A percentile compares a stretch with the other conserved stretches of the same genome.
These are phyloP conservation scores for Sinopyrophorus schimmeli DNA, from an alignment of 2,888 invertebrate species.

Conservation along the genomic window DNA sequence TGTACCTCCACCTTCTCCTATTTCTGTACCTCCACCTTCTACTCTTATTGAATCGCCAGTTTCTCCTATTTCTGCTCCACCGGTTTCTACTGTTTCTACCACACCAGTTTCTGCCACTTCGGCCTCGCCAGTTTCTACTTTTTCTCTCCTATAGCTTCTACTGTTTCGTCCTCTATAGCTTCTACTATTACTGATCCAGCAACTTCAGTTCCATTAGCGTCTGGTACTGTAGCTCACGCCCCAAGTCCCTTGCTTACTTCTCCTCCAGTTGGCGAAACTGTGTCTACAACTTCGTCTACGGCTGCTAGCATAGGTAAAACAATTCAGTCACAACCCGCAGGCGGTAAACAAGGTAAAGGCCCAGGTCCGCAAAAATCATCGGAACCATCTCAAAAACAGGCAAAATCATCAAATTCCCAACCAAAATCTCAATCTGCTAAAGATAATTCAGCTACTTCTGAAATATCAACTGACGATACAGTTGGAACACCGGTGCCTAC, in stretches of 20 bases:
- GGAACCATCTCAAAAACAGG: conserved; percentile 11
- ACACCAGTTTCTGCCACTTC: neutral
- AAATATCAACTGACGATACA: conserved; percentile 16
- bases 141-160: neutral
- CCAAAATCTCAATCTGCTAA: conserved; percentile 5
- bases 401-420: conserved; percentile 20
- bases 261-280: too few species aligned
- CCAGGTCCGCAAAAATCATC: conserved; percentile 17
- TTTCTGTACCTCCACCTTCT: neutral
- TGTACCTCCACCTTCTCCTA: neutral
- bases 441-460: conserved; percentile 26
- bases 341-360: neutral
- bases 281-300: too few species aligned
- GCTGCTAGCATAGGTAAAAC: too few species aligned
- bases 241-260: too few species aligned
- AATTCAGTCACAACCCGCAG: too few species aligned
- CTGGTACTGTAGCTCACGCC: too few species aligned
- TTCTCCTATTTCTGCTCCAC: neutral
- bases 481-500: conserved; percentile 54
- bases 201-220: conserved; percentile 32
- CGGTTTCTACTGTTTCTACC: neutral
- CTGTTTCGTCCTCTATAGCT: neutral
- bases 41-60: neutral
- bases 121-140: neutral
- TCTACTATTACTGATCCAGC: conserved; percentile 29